Base-by-base conservation (phyloP, 1,140 invertebrate species). In the Meloidogyne exigua region DNA sequence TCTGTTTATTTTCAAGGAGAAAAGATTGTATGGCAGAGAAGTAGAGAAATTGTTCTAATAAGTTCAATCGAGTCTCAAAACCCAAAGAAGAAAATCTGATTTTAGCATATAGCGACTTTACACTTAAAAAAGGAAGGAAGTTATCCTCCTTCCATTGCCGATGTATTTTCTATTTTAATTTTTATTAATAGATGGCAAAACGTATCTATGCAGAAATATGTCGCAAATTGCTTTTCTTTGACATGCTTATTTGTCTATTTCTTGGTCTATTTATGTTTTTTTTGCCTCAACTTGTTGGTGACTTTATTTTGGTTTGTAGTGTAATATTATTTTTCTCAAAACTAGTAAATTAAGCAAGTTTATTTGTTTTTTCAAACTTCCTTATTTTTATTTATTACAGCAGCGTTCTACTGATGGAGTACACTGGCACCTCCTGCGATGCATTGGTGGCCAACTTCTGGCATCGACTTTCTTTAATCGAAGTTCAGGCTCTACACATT, bases 381-480 rank as follows among this genome's bases (percentile, higher is more conserved):
- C 21, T 12, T 68, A 72, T 72, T 21, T 85, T 72, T 44, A n/a
- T n/a, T 7, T n/a, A 2, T 57, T 57, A 10, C n/a, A 88, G 81
- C 76, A 81, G 28, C 68, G 72, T 63, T 66, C 63, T 26, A 86
- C 86, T 5, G 85, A 87, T 81, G 85, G 85, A 62, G 84, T 87
- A n/a, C 85, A 87, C 65, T 87, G 86, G 86, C 85, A 87, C 75
- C 75, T 87, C 21, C 73, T 87, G 23, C 81, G 85, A 39, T 87
- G 85, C 66, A 68, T 87, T 32, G 85, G 85, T 13, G 85, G 85
- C 12, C 85, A 87, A 72, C 75, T 87, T 63, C 36, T 87, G 36
- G 82, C 85, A 10, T 76, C 78, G 1, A 83, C 83, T 18, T 75
- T 75, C 12, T 80, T 87, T n/a, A 72, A 78, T 57, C 78, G 67